Conservation (phyloP, 2,888 invertebrate genomes). For the Polymixis flavicincta region DNA sequence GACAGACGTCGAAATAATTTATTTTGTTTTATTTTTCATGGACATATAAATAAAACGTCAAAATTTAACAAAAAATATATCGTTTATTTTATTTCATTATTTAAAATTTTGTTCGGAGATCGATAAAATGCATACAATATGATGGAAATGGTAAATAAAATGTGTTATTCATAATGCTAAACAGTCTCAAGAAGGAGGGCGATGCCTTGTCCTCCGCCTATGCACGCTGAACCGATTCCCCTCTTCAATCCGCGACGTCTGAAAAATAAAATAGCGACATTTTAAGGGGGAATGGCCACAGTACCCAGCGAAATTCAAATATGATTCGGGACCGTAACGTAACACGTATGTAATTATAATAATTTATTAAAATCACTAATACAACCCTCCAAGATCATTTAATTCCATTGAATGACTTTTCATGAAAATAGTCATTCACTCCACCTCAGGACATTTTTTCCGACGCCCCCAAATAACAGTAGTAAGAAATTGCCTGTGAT, state of each 20-base stretch:
- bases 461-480: too few species aligned
- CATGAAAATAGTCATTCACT: too few species aligned
- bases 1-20: background rate
- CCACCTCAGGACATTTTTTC: background rate
- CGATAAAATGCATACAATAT: conserved; percentile 37
- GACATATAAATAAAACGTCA: conserved; percentile 11
- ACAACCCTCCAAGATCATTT: too few species aligned
- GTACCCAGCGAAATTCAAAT: too few species aligned
- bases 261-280: conserved; percentile 70
- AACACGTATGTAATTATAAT: too few species aligned
- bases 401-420: too few species aligned
- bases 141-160: background rate
- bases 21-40: background rate
- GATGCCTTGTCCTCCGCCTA: conserved; percentile 99
- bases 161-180: conserved; percentile 70
- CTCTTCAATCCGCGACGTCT: conserved; percentile 95
- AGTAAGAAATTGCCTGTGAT: background rate
- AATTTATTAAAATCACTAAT: too few species aligned
- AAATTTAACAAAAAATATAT: conserved; percentile 31
- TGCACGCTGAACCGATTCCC: conserved; percentile 98
- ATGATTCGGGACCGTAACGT: too few species aligned
- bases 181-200: conserved; percentile 96
- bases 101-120: conserved; percentile 52
- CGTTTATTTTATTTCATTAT: conserved; percentile 38
- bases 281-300: too few species aligned